Evolutionary conservation across 1,140 invertebrate genomes (phyloP).

Genomic region (Drosophila guanche): DNA sequence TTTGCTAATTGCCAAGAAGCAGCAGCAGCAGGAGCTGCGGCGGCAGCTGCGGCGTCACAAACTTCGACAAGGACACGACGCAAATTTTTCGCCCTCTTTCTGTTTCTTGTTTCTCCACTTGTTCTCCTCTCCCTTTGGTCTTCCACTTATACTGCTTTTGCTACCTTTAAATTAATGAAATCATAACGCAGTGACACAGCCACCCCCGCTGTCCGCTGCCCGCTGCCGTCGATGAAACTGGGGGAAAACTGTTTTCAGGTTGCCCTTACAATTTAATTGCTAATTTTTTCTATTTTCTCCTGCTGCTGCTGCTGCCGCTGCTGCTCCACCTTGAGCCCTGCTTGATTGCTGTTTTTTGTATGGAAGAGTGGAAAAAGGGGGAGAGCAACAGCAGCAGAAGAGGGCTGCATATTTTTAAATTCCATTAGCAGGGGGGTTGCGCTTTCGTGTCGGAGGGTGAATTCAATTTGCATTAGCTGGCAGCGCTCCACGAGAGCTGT

Average conservation of each 20-base stretch:
- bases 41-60: slow-evolving; percentile 13
- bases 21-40: slow-evolving; percentile 7
- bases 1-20: slow-evolving; percentile 54
- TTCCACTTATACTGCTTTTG: slow-evolving; percentile 11
- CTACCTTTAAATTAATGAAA: slow-evolving; percentile 63
- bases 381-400: not conserved
- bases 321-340: slow-evolving; percentile 43
- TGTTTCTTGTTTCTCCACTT: slow-evolving; percentile 12
- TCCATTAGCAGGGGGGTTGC: slow-evolving; percentile 56
- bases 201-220: not conserved
- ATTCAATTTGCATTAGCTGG: slow-evolving; percentile 65
- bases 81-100: slow-evolving; percentile 47
- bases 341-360: slow-evolving; percentile 57
- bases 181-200: slow-evolving; percentile 53
- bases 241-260: slow-evolving; percentile 48
- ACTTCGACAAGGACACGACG: slow-evolving; percentile 55
- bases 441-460: slow-evolving; percentile 33
- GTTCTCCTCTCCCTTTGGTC: slow-evolving; percentile 1
- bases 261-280: slow-evolving; percentile 69
- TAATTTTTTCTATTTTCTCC: slow-evolving; percentile 62
- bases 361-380: slow-evolving; percentile 15
- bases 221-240: slow-evolving; percentile 1
- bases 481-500: slow-evolving; percentile 13
- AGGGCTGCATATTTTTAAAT: slow-evolving; percentile 65
- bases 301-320: slow-evolving; percentile 6